phyloP scores from a whole-genome alignment of 2,113 vertebrate species.

The Strix uralensis region DNA sequence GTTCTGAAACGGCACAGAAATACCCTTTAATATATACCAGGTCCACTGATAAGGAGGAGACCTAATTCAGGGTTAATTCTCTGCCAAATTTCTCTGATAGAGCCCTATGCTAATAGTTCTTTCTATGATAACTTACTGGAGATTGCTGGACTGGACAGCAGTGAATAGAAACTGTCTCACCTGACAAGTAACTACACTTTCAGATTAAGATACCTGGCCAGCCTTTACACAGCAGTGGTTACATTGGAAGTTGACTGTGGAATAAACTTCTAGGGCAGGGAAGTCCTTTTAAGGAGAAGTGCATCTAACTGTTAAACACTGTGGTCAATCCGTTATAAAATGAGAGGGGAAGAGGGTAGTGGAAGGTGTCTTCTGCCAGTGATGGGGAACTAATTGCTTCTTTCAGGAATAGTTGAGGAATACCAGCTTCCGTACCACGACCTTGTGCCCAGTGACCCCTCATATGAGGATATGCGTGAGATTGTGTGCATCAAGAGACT shows the following conservation, averaged over 20 bases:
- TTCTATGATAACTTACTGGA: neutral
- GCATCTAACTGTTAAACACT: neutral
- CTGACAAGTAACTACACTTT: neutral
- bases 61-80: neutral
- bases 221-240: neutral
- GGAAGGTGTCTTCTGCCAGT: neutral
- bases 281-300: neutral
- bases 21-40: neutral
- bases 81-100: neutral
- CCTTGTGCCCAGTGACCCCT: constrained; percentile 90
- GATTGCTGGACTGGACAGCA: neutral
- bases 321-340: neutral
- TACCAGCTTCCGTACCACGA: constrained; percentile 95
- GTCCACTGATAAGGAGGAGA: neutral
- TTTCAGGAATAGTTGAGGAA: constrained; percentile 92
- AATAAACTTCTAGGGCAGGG: neutral
- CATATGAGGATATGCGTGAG: constrained; percentile 96
- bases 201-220: neutral
- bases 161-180: neutral
- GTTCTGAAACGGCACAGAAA: neutral
- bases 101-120: neutral
- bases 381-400: neutral
- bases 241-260: neutral
- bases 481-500: constrained; percentile 91
- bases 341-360: neutral